Evolutionary conservation across 2,113 vertebrate genomes (phyloP).

Genomic region (Mus pahari): DNA sequence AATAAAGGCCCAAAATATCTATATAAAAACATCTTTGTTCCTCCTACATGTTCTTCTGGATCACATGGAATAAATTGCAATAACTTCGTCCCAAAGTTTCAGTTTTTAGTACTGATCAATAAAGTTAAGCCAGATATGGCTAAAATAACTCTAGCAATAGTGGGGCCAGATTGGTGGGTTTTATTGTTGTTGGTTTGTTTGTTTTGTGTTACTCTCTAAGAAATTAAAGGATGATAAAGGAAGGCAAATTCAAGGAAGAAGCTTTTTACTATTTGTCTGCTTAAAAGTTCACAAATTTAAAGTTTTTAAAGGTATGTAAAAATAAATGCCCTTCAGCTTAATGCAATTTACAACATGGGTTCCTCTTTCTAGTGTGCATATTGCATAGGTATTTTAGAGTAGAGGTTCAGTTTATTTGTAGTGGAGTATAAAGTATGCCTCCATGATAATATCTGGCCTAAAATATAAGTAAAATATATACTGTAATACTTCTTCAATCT

Average conservation of each 20-base stretch:
- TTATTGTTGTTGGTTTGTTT: not conserved
- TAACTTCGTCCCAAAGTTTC: constrained; percentile 42
- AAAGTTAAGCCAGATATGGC: constrained; percentile 53
- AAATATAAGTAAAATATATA: constrained; percentile 60
- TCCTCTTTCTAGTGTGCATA: not conserved
- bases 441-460: constrained; percentile 10
- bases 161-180: constrained; percentile 38
- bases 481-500: not conserved
- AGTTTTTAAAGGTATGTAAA: constrained; percentile 69
- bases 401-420: constrained; percentile 19
- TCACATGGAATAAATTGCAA: constrained; percentile 54
- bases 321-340: constrained; percentile 72
- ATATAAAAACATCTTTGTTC: constrained; percentile 64
- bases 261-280: constrained; percentile 40
- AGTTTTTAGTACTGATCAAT: constrained; percentile 19
- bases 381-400: not conserved
- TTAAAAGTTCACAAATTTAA: constrained; percentile 67
- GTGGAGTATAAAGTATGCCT: constrained; percentile 16
- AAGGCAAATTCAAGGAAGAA: constrained; percentile 54
- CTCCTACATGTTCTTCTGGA: constrained; percentile 54
- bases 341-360: not conserved
- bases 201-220: not conserved
- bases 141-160: constrained; percentile 35
- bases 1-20: constrained; percentile 37
- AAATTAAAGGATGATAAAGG: constrained; percentile 64